Percentiles rank a stretch among this genome's conserved stretches.
These are phyloP conservation scores for Pediacus dermestoides DNA, from an alignment of 2,888 invertebrate species.

Conservation along the genomic window DNA sequence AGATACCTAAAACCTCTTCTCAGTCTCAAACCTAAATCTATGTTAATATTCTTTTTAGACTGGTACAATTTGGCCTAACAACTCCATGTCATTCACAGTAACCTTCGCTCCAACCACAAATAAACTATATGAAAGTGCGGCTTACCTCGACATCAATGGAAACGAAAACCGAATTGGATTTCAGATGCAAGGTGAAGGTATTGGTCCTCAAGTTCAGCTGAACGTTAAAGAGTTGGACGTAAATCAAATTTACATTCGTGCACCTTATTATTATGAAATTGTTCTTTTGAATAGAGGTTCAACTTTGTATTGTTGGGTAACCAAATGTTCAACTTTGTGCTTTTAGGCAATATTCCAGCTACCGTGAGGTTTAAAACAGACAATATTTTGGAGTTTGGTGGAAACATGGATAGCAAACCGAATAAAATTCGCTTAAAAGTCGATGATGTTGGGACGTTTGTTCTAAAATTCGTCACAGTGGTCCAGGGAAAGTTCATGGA, in stretches of 20 bases:
- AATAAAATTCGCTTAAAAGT: constrained; percentile 16
- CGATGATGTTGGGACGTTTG: constrained; percentile 47
- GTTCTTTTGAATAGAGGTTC: constrained; percentile 57
- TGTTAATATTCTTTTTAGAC: constrained; percentile 43
- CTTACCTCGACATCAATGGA: constrained; percentile 61
- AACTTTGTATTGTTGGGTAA: too few species aligned
- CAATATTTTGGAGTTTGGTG: constrained; percentile 56
- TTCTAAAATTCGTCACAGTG: constrained; percentile 56
- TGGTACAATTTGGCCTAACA: constrained; percentile 60
- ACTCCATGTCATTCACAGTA: constrained; percentile 53
- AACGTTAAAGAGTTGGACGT: constrained; percentile 58
- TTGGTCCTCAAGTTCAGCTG: constrained; percentile 57
- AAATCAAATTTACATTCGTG: constrained; percentile 57
- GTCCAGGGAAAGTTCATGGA: constrained; percentile 62
- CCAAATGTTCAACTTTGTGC: too few species aligned
- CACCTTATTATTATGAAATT: constrained; percentile 60
- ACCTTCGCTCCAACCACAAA: constrained; percentile 57
- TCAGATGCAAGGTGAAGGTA: constrained; percentile 54
- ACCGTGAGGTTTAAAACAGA: constrained; percentile 52
- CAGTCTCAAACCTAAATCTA: constrained; percentile 1
- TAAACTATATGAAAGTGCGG: constrained; percentile 51
- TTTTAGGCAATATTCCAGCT: constrained; percentile 59
- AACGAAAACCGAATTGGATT: constrained; percentile 53
- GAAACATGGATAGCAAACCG: constrained; percentile 55
- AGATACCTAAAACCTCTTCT: too few species aligned